A percentile compares a stretch with the other conserved stretches of the same genome.
These are phyloP conservation scores for Mesorhabditis sp. DNA, from an alignment of 2,888 invertebrate genomes.

Conservation along the genomic window DNA sequence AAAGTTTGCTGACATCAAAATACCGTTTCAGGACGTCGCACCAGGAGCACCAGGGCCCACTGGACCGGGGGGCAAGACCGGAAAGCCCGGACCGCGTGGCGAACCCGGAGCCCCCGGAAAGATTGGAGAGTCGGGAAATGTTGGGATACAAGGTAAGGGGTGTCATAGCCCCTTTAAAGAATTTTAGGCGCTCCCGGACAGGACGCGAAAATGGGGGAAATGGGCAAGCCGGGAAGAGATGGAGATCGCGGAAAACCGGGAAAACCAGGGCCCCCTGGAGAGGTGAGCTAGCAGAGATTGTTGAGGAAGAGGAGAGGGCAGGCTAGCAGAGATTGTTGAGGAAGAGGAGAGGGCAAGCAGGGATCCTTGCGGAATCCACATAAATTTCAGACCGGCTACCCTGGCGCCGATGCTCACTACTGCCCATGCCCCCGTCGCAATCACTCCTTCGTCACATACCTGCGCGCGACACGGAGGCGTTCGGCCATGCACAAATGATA, in stretches of 20 bases:
- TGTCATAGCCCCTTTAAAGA: neutral
- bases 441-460: neutral
- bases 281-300: neutral
- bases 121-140: neutral
- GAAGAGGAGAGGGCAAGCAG: no score
- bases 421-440: constrained; percentile 42
- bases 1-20: neutral
- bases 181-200: neutral
- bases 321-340: no score
- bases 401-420: constrained; percentile 42
- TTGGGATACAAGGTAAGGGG: neutral
- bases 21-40: neutral
- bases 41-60: neutral
- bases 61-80: neutral
- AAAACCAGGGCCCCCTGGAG: neutral
- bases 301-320: no score
- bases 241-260: constrained; percentile 4
- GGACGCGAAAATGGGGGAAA: neutral
- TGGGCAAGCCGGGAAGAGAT: neutral
- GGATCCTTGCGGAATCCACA: no score
- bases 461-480: no score
- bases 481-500: no score
- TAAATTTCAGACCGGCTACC: constrained; percentile 17
- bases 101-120: neutral
- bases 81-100: neutral